phyloP scores from a whole-genome alignment of 2,888 invertebrate genomes.

The Pollenia angustigena region DNA sequence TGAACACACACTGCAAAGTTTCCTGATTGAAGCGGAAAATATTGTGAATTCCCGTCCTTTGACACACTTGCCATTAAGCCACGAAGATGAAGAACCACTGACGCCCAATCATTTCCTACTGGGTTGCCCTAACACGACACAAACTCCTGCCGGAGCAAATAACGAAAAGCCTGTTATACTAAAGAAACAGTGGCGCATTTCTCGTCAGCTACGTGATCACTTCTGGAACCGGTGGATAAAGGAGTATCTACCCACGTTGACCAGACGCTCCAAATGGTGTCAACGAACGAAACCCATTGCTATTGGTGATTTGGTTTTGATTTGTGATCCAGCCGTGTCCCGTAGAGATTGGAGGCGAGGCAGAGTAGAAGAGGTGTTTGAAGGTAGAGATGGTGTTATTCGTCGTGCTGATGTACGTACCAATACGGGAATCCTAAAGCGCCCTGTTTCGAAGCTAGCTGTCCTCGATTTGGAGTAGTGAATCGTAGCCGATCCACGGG shows the following conservation, averaged over 20 bases:
- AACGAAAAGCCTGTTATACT: neutral
- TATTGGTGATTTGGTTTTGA: conserved; percentile 62
- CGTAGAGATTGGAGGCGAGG: conserved; percentile 27
- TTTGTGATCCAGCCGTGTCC: conserved; percentile 41
- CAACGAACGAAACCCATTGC: conserved; percentile 39
- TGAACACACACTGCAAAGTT: conserved; percentile 32
- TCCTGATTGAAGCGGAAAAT: neutral
- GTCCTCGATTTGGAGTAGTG: no score
- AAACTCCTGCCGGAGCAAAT: no score
- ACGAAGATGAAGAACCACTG: conserved; percentile 14
- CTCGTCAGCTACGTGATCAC: neutral
- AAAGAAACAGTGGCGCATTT: conserved; percentile 31
- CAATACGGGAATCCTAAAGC: no score
- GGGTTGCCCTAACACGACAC: neutral
- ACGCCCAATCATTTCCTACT: conserved; percentile 19
- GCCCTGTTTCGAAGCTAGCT: neutral
- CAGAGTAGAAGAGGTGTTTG: conserved; percentile 26
- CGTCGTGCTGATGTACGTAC: no score
- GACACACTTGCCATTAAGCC: neutral
- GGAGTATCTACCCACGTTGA: neutral
- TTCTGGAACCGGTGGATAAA: neutral
- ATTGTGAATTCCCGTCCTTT: neutral
- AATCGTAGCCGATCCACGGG: no score
- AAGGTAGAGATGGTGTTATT: conserved; percentile 50
- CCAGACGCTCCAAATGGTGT: conserved; percentile 61